Conservation (phyloP, 30 jellyfish, hydroid and myxozoan genomes). For the Chironex yamaguchii region DNA sequence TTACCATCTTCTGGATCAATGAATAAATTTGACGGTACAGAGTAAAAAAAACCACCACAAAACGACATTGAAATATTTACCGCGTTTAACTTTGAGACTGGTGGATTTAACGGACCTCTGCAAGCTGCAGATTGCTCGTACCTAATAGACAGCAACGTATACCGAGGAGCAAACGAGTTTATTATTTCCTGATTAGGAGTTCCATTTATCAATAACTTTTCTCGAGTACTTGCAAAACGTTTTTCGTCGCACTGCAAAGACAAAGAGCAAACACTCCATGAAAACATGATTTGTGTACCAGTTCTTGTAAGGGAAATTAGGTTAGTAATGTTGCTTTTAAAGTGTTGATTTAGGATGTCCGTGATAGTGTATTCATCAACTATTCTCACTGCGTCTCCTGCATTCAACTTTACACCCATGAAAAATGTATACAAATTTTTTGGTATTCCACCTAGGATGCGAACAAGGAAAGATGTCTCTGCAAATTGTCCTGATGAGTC, state of each 20-base stretch:
- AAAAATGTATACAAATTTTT: constrained; percentile 49
- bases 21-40: constrained; percentile 69
- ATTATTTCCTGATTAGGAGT: constrained; percentile 29
- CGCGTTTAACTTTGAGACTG: constrained; percentile 68
- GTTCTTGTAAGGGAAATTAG: constrained; percentile 15
- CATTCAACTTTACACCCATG: constrained; percentile 13
- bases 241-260: constrained; percentile 80
- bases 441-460: constrained; percentile 42
- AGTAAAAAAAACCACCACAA: constrained; percentile 57
- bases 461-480: constrained; percentile 67
- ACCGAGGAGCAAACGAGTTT: constrained; percentile 22
- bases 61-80: constrained; percentile 62
- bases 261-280: constrained; percentile 76
- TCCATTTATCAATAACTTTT: constrained; percentile 12
- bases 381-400: background rate
- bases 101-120: constrained; percentile 81
- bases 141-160: constrained; percentile 27
- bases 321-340: constrained; percentile 37
- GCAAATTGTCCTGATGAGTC: constrained; percentile 72
- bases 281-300: background rate
- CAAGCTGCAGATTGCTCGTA: constrained; percentile 63
- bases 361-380: background rate
- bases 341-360: constrained; percentile 24
- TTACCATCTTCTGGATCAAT: constrained; percentile 80
- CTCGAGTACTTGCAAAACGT: constrained; percentile 40